phyloP scores from a whole-genome alignment of 2,797 vertebrate genomes.

The Molossus alvarezi region DNA sequence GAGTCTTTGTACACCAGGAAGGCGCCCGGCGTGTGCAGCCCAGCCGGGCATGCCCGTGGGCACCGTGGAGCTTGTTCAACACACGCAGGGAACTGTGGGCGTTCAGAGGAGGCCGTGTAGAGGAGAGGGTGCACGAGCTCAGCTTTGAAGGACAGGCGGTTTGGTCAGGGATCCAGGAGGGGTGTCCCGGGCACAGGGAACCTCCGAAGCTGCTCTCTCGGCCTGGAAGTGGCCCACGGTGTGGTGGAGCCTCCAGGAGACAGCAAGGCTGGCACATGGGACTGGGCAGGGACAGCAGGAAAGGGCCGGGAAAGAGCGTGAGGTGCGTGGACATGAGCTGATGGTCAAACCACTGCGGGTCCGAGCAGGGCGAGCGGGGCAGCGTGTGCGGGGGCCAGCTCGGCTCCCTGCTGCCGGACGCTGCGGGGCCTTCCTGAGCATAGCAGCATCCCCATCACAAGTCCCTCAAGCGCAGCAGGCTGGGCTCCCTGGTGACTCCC shows the following conservation, averaged over 20 bases:
- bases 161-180: background rate
- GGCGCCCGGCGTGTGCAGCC: background rate
- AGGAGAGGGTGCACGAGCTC: too few species aligned
- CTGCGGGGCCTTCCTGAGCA: rapidly evolving
- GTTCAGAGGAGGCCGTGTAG: background rate
- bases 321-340: background rate
- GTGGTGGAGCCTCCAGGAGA: background rate
- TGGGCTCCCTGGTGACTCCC: background rate
- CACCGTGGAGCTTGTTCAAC: background rate
- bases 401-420: background rate
- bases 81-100: background rate
- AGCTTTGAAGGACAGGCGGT: background rate
- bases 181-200: background rate
- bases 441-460: background rate
- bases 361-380: background rate
- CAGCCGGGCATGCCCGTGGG: rapidly evolving
- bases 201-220: rapidly evolving
- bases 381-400: background rate
- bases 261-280: background rate
- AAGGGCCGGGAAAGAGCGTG: background rate
- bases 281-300: background rate
- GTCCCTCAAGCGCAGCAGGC: background rate
- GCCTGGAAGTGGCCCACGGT: background rate
- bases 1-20: constrained; percentile 15
- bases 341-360: background rate